phyloP scores from a whole-genome alignment of 64 coral and sea anemone species.

The Montipora capricornis region DNA sequence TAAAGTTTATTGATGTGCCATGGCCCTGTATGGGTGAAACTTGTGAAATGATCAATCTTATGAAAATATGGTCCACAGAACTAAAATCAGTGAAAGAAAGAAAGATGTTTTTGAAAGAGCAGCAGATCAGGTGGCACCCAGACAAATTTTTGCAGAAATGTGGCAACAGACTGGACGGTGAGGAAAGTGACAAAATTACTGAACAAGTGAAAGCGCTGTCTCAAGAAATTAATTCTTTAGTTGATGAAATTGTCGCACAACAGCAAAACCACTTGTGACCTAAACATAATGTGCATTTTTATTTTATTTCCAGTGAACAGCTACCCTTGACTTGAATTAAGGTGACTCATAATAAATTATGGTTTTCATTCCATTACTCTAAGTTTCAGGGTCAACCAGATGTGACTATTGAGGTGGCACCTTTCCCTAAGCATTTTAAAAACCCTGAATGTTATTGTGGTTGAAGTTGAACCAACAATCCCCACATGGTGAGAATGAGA shows the following conservation, averaged over 20 bases:
- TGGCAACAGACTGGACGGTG: conserved; percentile 55
- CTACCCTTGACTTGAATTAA: too few relatives aligned
- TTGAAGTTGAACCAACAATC: too few relatives aligned
- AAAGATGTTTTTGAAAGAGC: conserved; percentile 87
- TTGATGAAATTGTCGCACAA: conserved; percentile 15
- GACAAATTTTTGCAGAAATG: conserved; percentile 91
- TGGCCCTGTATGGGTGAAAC: conserved; percentile 83
- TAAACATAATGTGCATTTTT: too few relatives aligned
- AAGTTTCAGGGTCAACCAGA: too few relatives aligned
- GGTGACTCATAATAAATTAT: too few relatives aligned
- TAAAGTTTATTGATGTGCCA: conserved; percentile 72
- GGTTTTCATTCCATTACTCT: too few relatives aligned
- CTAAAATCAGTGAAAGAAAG: conserved; percentile 49
- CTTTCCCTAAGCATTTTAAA: too few relatives aligned
- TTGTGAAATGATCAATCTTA: conserved; percentile 56
- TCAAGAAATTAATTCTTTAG: conserved; percentile 86
- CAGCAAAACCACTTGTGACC: too few relatives aligned
- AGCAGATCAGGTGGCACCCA: conserved; percentile 95
- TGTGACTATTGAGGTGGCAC: too few relatives aligned
- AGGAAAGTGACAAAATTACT: conserved; percentile 75
- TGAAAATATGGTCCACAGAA: conserved; percentile 64
- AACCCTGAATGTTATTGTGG: too few relatives aligned
- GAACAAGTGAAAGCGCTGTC: conserved; percentile 87
- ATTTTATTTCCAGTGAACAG: too few relatives aligned
- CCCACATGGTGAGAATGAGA: too few relatives aligned